Conservation (phyloP, 2,888 invertebrate genomes). For the Tetranychus piercei region DNA sequence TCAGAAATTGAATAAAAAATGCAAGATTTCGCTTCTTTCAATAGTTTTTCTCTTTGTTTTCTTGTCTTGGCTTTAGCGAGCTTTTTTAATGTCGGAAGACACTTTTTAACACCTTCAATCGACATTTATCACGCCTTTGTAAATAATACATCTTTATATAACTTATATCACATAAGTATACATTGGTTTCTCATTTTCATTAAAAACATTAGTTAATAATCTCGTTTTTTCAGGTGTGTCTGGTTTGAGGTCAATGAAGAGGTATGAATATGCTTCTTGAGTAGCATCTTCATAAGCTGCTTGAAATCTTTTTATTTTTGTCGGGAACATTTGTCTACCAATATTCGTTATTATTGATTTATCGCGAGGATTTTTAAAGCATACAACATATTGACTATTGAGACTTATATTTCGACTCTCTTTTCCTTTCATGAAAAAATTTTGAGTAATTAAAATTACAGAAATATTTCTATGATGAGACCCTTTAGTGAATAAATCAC, state of each 20-base stretch:
- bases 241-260: conserved; percentile 25
- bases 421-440: background rate
- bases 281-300: conserved; percentile 23
- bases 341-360: too few species aligned
- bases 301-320: too few species aligned
- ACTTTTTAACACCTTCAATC: background rate
- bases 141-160: too few species aligned
- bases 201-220: conserved; percentile 13
- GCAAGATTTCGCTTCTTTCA: background rate
- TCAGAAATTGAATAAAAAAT: too few species aligned
- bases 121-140: background rate
- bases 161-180: too few species aligned
- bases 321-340: too few species aligned
- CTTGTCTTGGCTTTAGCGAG: background rate
- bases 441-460: background rate
- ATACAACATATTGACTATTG: too few species aligned
- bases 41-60: background rate
- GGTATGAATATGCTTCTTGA: conserved; percentile 23
- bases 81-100: conserved; percentile 4
- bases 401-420: conserved; percentile 6
- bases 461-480: background rate
- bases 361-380: too few species aligned
- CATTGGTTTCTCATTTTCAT: conserved; percentile 7
- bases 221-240: conserved; percentile 21
- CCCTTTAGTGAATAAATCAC: background rate